Base-by-base conservation (phyloP, 2,888 invertebrate species). In the Hirtodrosophila histrioides region DNA sequence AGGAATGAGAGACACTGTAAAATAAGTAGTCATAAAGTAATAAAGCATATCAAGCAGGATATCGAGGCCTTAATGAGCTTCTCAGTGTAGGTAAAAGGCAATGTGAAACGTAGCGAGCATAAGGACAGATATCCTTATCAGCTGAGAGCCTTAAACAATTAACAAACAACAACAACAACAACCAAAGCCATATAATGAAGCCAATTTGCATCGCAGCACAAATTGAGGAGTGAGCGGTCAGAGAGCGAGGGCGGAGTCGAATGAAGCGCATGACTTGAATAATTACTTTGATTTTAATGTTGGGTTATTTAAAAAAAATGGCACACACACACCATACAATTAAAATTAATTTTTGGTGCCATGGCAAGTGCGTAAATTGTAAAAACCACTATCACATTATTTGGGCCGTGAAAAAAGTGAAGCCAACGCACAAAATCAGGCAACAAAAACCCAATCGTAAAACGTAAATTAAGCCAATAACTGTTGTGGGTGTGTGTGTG, bases 301-400 rank as follows among this genome's bases (percentile, higher is more conserved):
- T 54, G 53, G 66, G 68, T 57, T 68, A 54, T 65, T 69, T 56
- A 49, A 46, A 46, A 45, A 36, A 3, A 40, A 40, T n/a, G n/a
- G 33, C 60, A 53, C 63, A 37, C 27, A 17, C 29, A 27, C 8
- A 27, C 39, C 68, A 50, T 75, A 78, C 79, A 83, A 73, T 84
- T 85, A 84, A 83, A 84, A 79, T 84, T 84, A 83, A 84, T 85
- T 85, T 85, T 83, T 77, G 61, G 66, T 75, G 72, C 50, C 75
- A 65, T 58, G 80, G 79, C 75, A 66, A 83, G 85, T 81, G 77
- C 79, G 84, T 85, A 84, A 84, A 84, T 84, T 84, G 86, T 79
- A 64, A 79, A 84, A 84, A 81, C 86, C 84, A 84, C 84, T 85
- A 85, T 83, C 84, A 85, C 86, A 85, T 84, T 84, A 83, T 84